phyloP scores from a whole-genome alignment of 2,888 invertebrate species.

The Brachylomia viminalis region DNA sequence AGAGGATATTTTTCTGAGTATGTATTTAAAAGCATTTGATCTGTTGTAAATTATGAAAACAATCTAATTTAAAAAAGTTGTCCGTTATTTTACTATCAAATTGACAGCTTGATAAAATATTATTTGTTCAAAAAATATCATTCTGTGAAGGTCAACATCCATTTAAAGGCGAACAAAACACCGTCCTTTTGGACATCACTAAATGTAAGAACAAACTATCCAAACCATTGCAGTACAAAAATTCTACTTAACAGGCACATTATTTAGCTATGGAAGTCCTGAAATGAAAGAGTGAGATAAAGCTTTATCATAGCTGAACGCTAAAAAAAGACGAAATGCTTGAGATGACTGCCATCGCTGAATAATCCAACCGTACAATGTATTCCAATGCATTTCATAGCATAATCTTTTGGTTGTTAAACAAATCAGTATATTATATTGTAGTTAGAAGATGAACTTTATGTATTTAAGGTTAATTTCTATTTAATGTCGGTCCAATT shows the following conservation, averaged over 20 bases:
- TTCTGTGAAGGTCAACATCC: constrained; percentile 49
- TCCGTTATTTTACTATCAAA: constrained; percentile 4
- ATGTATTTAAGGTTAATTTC: constrained; percentile 66
- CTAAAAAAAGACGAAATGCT: constrained; percentile 22
- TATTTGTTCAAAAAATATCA: constrained; percentile 9
- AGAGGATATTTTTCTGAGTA: constrained; percentile 26
- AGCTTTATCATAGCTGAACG: constrained; percentile 4
- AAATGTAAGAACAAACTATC: constrained; percentile 63
- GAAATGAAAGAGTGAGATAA: constrained; percentile 1
- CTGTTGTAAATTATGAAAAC: constrained; percentile 31
- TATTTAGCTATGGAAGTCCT: constrained; percentile 50
- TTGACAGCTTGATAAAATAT: constrained; percentile 17
- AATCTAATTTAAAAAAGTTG: neutral
- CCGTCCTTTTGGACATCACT: constrained; percentile 37
- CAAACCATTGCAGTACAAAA: constrained; percentile 71
- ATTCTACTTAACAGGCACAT: constrained; percentile 24
- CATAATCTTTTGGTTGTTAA: constrained; percentile 67
- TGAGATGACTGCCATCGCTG: constrained; percentile 23
- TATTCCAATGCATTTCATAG: constrained; percentile 65
- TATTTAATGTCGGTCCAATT: constrained; percentile 80
- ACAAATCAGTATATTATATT: constrained; percentile 56
- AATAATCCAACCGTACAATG: constrained; percentile 49
- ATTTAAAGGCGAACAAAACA: constrained; percentile 57
- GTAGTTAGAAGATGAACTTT: constrained; percentile 58
- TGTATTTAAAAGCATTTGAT: constrained; percentile 24